phyloP scores from a whole-genome alignment of 1,140 invertebrate species.

The Neuroterus valhalla region DNA sequence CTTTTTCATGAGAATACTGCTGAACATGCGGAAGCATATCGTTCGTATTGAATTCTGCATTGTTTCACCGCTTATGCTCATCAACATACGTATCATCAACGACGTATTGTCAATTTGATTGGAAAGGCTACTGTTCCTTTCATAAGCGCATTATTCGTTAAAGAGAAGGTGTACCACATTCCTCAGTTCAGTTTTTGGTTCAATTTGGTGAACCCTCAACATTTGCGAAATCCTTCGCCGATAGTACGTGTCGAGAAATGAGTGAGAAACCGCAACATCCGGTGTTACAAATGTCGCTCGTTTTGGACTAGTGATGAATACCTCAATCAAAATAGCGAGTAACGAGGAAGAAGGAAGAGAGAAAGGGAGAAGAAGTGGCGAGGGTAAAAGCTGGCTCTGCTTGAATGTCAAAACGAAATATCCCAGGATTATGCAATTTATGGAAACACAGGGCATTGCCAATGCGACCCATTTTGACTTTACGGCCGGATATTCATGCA shows the following conservation, averaged over 20 bases:
- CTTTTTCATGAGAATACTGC: too few relatives aligned
- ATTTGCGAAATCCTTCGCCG: not conserved
- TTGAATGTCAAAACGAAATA: constrained; percentile 48
- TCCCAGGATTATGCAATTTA: constrained; percentile 53
- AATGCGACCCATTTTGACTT: constrained; percentile 42
- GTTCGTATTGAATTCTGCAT: too few relatives aligned
- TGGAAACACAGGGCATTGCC: constrained; percentile 40
- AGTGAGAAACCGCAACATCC: constrained; percentile 26
- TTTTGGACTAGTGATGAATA: constrained; percentile 45
- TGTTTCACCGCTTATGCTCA: too few relatives aligned
- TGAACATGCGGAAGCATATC: too few relatives aligned
- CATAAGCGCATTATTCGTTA: too few relatives aligned
- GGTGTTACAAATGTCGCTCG: constrained; percentile 40
- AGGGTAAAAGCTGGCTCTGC: constrained; percentile 27
- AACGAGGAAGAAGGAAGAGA: constrained; percentile 19
- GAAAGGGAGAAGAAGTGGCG: constrained; percentile 19
- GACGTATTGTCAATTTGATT: too few relatives aligned
- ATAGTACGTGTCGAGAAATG: constrained; percentile 36
- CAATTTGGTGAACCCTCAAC: too few relatives aligned
- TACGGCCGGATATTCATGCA: constrained; percentile 47
- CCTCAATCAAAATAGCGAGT: constrained; percentile 50
- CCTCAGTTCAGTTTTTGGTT: too few relatives aligned
- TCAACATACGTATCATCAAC: too few relatives aligned
- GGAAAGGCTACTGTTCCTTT: too few relatives aligned
- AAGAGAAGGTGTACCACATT: too few relatives aligned